Percentiles rank a stretch among this genome's conserved stretches.
phyloP scores from a whole-genome alignment of 2,888 invertebrate genomes.

The Lathronympha strigana region DNA sequence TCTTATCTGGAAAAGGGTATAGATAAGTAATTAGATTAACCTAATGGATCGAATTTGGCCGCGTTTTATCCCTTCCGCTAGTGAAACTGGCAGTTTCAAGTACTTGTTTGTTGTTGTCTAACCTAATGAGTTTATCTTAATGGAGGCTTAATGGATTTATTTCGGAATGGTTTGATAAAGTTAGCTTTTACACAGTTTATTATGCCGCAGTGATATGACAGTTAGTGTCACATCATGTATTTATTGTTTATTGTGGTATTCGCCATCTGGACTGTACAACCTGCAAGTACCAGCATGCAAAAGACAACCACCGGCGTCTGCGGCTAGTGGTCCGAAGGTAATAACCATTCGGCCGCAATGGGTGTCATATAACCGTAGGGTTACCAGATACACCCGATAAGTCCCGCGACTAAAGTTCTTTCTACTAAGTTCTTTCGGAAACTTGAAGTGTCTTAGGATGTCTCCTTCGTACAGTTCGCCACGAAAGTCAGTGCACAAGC shows the following conservation, averaged over 20 bases:
- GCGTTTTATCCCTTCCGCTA: too few relatives aligned
- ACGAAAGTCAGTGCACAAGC: too few relatives aligned
- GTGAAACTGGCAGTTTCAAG: background rate
- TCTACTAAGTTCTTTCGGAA: background rate
- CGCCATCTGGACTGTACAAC: conserved; percentile 1
- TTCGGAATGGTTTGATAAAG: background rate
- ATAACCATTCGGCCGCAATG: conserved; percentile 33
- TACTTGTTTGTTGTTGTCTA: background rate
- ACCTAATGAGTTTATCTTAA: conserved; percentile 4
- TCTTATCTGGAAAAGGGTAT: conserved; percentile 25
- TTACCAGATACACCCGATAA: background rate
- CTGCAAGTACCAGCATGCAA: conserved; percentile 12
- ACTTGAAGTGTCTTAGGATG: background rate
- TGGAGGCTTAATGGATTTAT: conserved; percentile 2
- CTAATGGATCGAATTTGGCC: conserved; percentile 13
- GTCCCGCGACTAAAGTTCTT: background rate
- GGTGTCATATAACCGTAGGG: conserved; percentile 23
- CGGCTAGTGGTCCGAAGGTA: conserved; percentile 25
- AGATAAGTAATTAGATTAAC: conserved; percentile 30
- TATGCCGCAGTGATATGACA: background rate
- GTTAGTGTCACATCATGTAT: background rate
- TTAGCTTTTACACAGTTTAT: too few relatives aligned
- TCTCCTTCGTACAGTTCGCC: background rate
- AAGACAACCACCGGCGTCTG: conserved; percentile 19
- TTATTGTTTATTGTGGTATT: background rate